Conservation (phyloP, 30 jellyfish, hydroid and myxozoan species). For the Rhopilema esculentum region DNA sequence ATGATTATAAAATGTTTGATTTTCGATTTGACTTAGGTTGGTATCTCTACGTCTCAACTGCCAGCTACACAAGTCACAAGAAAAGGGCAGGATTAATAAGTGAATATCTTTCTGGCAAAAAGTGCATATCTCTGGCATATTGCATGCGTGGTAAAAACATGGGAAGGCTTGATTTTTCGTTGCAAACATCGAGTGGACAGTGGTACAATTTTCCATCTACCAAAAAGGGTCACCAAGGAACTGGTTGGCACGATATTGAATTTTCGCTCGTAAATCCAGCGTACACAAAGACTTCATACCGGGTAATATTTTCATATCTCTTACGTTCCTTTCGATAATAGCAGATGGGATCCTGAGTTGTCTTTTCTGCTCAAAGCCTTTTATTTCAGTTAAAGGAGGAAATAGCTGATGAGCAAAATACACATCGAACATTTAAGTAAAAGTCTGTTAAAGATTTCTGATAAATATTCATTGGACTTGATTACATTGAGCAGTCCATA, state of each 20-base stretch:
- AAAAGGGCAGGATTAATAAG: slow-evolving; percentile 55
- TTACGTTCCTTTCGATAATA: neutral
- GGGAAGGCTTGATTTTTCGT: slow-evolving; percentile 52
- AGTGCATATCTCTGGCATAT: slow-evolving; percentile 74
- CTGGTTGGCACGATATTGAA: slow-evolving; percentile 64
- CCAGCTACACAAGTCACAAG: slow-evolving; percentile 11
- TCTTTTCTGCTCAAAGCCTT: no score
- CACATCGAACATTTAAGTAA: no score
- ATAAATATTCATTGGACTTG: no score
- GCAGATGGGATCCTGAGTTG: no score
- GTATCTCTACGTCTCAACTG: slow-evolving; percentile 41
- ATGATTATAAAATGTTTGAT: no score
- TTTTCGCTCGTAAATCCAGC: slow-evolving; percentile 14
- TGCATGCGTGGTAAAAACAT: slow-evolving; percentile 78
- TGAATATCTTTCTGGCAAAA: slow-evolving; percentile 42
- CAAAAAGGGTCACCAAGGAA: slow-evolving; percentile 82
- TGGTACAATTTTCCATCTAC: slow-evolving; percentile 16
- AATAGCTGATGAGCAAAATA: no score
- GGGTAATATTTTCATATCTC: neutral
- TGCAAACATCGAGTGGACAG: slow-evolving; percentile 7
- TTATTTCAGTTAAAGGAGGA: no score
- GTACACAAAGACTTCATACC: slow-evolving; percentile 13
- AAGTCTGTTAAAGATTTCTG: no score
- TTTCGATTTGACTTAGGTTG: slow-evolving; percentile 17
- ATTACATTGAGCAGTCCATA: no score